Conservation (phyloP, 2,797 vertebrate species). For the Momotus momota region DNA sequence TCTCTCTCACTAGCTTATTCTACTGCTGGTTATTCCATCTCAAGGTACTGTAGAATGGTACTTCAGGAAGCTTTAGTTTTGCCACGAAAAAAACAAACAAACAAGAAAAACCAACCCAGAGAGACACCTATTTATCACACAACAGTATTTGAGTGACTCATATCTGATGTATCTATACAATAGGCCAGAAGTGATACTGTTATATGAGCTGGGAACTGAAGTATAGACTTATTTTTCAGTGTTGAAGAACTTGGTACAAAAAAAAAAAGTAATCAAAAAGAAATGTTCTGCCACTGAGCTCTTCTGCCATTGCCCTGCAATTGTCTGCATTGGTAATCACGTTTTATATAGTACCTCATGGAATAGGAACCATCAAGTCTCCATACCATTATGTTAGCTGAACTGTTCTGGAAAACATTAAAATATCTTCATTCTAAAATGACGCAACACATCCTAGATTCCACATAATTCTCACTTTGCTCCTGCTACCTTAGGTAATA, state of each 20-base stretch:
- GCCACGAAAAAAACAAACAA: background rate
- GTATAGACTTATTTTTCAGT: background rate
- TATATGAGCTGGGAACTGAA: background rate
- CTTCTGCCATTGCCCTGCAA: background rate
- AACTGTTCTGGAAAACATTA: background rate
- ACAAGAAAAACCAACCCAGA: background rate
- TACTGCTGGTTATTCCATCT: background rate
- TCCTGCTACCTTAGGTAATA: background rate
- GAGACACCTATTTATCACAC: background rate
- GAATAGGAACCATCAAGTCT: background rate
- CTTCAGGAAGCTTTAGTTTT: background rate
- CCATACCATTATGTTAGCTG: background rate
- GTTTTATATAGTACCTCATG: background rate
- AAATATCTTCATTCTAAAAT: background rate
- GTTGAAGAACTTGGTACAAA: background rate
- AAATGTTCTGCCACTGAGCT: background rate
- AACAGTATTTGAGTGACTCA: background rate
- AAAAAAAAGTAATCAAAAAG: background rate
- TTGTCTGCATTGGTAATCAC: background rate
- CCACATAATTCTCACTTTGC: background rate
- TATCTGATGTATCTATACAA: background rate
- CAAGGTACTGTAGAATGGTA: background rate
- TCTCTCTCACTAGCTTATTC: background rate
- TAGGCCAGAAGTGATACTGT: background rate
- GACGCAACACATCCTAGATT: background rate